Percentiles rank a stretch among this genome's conserved stretches.
phyloP scores from a whole-genome alignment of 2,113 vertebrate genomes.

The Telmatochromis brachygnathus region DNA sequence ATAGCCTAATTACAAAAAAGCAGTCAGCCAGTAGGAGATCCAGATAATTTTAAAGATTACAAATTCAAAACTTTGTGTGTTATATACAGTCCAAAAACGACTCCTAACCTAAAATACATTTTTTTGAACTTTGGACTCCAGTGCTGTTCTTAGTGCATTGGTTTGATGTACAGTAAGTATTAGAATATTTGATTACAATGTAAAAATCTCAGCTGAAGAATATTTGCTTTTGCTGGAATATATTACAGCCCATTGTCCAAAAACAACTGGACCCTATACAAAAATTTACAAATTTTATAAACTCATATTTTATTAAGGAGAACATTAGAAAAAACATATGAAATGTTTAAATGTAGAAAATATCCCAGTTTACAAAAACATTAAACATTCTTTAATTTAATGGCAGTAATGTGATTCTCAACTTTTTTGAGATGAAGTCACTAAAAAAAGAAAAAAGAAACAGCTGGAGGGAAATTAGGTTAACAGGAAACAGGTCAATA shows the following conservation, averaged over 20 bases:
- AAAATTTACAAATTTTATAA: not conserved
- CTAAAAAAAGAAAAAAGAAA: not conserved
- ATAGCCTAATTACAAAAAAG: not conserved
- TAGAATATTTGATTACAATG: not conserved
- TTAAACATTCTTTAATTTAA: not conserved
- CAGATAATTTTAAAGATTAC: not conserved
- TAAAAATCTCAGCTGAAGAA: not conserved
- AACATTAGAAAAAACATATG: not conserved
- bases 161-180: not conserved
- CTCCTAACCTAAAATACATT: not conserved
- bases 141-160: not conserved
- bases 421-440: not conserved
- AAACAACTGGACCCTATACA: accelerated
- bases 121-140: not conserved
- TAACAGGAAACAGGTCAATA: not conserved
- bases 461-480: not conserved
- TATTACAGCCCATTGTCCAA: not conserved
- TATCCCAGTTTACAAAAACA: not conserved
- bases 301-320: not conserved
- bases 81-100: not conserved
- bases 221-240: not conserved
- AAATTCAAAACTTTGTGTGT: not conserved
- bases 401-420: not conserved
- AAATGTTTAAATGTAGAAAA: not conserved
- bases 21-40: not conserved